Evolutionary conservation across 2,797 vertebrate genomes (phyloP).

Genomic region (Podargus strigoides): DNA sequence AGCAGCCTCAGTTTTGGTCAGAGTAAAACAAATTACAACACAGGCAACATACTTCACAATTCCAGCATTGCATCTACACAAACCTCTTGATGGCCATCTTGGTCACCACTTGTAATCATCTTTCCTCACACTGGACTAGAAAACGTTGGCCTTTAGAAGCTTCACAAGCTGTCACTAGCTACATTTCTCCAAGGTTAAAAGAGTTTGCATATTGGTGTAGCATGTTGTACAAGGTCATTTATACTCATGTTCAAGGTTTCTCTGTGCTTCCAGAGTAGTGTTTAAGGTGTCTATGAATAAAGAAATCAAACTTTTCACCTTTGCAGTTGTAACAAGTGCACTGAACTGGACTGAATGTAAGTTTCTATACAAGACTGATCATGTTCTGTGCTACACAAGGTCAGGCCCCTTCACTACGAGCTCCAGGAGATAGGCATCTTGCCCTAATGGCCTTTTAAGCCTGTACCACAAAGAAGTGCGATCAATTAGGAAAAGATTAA

Average conservation of each 20-base stretch:
- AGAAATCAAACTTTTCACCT: not conserved
- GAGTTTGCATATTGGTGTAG: not conserved
- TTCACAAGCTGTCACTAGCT: not conserved
- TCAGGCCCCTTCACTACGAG: not conserved
- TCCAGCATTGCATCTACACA: not conserved
- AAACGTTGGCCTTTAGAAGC: not conserved
- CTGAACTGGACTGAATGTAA: not conserved
- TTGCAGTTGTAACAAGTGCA: not conserved
- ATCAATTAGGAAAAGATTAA: not conserved
- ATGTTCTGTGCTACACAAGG: not conserved
- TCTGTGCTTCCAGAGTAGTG: not conserved
- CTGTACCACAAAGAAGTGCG: not conserved
- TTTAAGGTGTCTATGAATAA: not conserved
- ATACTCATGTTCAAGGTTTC: not conserved
- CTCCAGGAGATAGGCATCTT: not conserved
- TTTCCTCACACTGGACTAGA: not conserved
- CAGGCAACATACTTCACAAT: not conserved
- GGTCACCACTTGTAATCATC: not conserved
- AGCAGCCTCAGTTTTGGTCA: not conserved
- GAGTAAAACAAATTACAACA: not conserved
- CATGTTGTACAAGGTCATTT: not conserved
- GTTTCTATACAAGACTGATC: rapidly evolving
- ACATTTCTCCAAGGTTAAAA: not conserved
- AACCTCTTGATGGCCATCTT: not conserved
- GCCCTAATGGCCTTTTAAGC: not conserved